A percentile compares a stretch with the other conserved stretches of the same genome.
Evolutionary conservation across 2,113 vertebrate genomes (phyloP).

Genomic region (Phyllopteryx taeniolatus): DNA sequence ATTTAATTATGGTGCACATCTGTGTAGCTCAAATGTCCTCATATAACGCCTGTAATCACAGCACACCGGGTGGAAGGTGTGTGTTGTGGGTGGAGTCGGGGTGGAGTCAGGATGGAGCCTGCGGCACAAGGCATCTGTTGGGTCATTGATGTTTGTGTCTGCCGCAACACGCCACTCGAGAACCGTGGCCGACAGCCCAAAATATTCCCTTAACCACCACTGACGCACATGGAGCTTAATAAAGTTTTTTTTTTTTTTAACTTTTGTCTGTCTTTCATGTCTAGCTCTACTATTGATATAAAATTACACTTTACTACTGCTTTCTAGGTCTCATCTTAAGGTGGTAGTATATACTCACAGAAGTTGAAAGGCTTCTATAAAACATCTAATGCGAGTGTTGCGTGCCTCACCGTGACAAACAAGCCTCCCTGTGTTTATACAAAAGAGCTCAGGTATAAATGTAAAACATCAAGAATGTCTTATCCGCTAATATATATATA

Average conservation of each 20-base stretch:
- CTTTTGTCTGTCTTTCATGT: constrained; percentile 61
- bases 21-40: constrained; percentile 30
- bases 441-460: constrained; percentile 52
- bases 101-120: constrained; percentile 39
- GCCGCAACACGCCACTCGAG: constrained; percentile 61
- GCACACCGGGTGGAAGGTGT: constrained; percentile 20
- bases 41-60: constrained; percentile 30
- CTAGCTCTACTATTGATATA: constrained; percentile 49
- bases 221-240: constrained; percentile 68
- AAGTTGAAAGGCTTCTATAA: constrained; percentile 55
- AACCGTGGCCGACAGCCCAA: constrained; percentile 59
- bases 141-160: constrained; percentile 41
- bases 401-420: constrained; percentile 54
- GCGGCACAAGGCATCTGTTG: constrained; percentile 43
- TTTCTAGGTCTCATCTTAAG: constrained; percentile 40
- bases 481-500: constrained; percentile 33
- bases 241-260: constrained; percentile 61
- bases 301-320: constrained; percentile 37
- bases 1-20: neutral
- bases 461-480: constrained; percentile 38
- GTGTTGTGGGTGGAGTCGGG: constrained; percentile 36
- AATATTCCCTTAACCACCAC: constrained; percentile 64
- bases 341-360: constrained; percentile 37
- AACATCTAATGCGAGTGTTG: constrained; percentile 40
- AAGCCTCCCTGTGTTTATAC: constrained; percentile 42